phyloP scores from a whole-genome alignment of 2,797 vertebrate genomes.

The Pitangus sulphuratus region DNA sequence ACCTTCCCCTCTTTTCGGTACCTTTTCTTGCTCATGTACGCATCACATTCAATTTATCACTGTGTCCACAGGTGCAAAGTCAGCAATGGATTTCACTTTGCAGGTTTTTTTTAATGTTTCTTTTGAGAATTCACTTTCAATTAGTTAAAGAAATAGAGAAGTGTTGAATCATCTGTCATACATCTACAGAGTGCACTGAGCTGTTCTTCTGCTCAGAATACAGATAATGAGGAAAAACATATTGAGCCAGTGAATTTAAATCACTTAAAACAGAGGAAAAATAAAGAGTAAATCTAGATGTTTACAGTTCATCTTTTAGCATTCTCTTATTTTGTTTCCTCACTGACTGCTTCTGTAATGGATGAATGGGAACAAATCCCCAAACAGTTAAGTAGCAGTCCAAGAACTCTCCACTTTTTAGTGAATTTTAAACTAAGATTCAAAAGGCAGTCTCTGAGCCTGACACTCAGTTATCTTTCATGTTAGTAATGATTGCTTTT shows the following conservation, averaged over 20 bases:
- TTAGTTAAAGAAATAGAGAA: neutral
- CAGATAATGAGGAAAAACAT: neutral
- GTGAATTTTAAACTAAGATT: neutral
- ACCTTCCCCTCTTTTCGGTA: neutral
- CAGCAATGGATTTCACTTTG: neutral
- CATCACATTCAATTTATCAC: neutral
- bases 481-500: neutral
- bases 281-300: neutral
- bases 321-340: neutral
- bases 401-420: neutral
- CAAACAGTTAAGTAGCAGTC: neutral
- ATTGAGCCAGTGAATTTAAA: neutral
- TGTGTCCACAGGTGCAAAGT: neutral
- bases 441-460: neutral
- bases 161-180: neutral
- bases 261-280: neutral
- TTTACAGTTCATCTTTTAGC: neutral
- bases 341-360: neutral
- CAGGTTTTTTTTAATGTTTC: neutral
- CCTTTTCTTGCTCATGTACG: neutral
- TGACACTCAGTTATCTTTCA: neutral
- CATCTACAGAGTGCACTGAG: neutral
- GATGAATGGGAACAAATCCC: neutral
- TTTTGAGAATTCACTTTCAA: neutral
- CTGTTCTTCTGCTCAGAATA: neutral